Base-by-base conservation (phyloP, 1,140 invertebrate genomes). In the Formica exsecta region DNA sequence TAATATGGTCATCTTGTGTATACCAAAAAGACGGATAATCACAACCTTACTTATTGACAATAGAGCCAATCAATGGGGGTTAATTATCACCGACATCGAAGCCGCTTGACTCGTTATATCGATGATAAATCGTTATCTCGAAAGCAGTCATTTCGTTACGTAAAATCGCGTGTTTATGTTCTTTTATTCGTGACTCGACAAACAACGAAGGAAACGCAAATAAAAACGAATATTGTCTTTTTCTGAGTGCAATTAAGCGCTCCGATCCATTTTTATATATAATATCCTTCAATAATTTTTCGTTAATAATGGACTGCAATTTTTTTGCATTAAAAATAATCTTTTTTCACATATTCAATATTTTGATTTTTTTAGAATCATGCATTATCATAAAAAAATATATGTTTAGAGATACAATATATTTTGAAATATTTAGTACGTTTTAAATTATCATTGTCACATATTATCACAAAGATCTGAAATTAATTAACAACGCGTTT, bases 21-120 rank as follows among this genome's bases (percentile, higher is more conserved):
- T 44, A 61, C 66, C 51, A 54, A 88, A 61, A 11, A 86, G 48
- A 41, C 57, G 29, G n/a, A 61, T 19, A 32, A 44, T 48, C 83
- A 25, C 48, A 74, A 36, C 25, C 71, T 86, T 86, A 86, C 86
- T 86, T 75, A 84, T 84, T 22, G 66, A 90, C 89, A 90, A 88
- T 88, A 54, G 79, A 88, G 79, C 84, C 87, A 90, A 88, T 90
- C 87, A 86, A 70, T 84, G 61, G 29, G 77, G 79, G 84, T 88
- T 90, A 86, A 90, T 90, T 88, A 88, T 36, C 57, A 38, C 59
- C 74, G 73, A 86, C 85, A 68, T 86, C 68, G 54, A 65, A 64
- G 73, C 36, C 61, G 41, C 68, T 66, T 59, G 38, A 73, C 61
- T 88, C 77, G 87, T 88, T 88, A 76, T 11, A 80, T 80, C 41